Evolutionary conservation across 2,797 vertebrate species (phyloP).

Genomic region (Setipinna tenuifilis): DNA sequence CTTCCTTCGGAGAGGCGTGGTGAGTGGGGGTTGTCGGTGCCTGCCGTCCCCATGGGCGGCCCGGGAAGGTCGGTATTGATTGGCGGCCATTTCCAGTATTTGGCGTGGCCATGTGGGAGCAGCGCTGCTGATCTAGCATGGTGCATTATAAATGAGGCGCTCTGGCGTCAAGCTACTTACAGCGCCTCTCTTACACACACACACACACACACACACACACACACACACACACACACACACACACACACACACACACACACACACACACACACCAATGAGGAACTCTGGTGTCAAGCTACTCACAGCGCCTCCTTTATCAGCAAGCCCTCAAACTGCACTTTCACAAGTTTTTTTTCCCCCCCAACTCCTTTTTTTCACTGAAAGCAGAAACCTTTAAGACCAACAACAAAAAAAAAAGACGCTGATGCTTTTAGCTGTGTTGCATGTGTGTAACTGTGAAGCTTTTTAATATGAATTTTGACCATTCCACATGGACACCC

Average conservation of each 20-base stretch:
- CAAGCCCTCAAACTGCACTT: no score
- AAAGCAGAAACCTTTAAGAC: no score
- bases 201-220: background rate
- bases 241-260: background rate
- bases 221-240: background rate
- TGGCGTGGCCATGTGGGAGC: constrained; percentile 17
- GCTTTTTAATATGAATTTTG: no score
- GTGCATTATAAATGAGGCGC: constrained; percentile 60
- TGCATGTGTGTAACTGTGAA: no score
- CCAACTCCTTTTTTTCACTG: no score
- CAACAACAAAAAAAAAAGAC: no score
- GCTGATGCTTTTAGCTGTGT: no score
- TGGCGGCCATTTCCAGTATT: constrained; percentile 59
- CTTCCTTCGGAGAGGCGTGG: background rate
- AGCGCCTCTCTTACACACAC: constrained; percentile 7
- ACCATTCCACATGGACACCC: no score
- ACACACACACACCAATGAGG: no score
- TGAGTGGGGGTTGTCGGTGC: background rate
- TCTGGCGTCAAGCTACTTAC: constrained; percentile 44
- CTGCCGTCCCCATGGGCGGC: constrained; percentile 34
- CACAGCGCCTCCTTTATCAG: no score
- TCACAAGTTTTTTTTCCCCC: no score
- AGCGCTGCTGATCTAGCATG: constrained; percentile 61
- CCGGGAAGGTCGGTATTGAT: constrained; percentile 59
- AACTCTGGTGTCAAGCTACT: no score